Percentiles rank a stretch among this genome's conserved stretches.
phyloP scores from a whole-genome alignment of 2,888 invertebrate genomes.

The Microdon myrmicae region DNA sequence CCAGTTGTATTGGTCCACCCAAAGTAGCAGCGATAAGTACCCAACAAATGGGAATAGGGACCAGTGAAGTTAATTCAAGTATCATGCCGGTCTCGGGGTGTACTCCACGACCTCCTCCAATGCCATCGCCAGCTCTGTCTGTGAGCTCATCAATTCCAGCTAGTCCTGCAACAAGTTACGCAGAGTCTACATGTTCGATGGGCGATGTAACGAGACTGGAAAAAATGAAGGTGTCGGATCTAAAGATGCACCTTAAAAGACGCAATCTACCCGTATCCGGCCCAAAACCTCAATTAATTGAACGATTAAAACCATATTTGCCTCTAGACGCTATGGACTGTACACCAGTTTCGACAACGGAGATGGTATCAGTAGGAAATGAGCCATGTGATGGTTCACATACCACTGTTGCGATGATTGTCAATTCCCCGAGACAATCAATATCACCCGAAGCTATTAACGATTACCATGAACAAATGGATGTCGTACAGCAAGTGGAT shows the following conservation, averaged over 20 bases:
- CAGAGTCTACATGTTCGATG: slow-evolving; percentile 59
- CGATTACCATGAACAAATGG: slow-evolving; percentile 65
- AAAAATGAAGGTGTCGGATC: slow-evolving; percentile 95
- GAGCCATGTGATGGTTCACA: slow-evolving; percentile 57
- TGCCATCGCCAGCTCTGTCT: slow-evolving; percentile 70
- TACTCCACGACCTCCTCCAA: slow-evolving; percentile 64
- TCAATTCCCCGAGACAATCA: slow-evolving; percentile 58
- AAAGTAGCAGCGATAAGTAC: slow-evolving; percentile 57
- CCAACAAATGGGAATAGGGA: slow-evolving; percentile 47
- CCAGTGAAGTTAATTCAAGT: slow-evolving; percentile 52
- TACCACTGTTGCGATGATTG: slow-evolving; percentile 58
- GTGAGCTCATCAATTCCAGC: slow-evolving; percentile 66
- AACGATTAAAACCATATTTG: slow-evolving; percentile 83
- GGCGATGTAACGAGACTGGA: slow-evolving; percentile 77
- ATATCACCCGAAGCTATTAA: slow-evolving; percentile 55
- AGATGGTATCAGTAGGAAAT: slow-evolving; percentile 54
- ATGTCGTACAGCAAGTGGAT: slow-evolving; percentile 64
- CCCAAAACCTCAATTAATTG: slow-evolving; percentile 93
- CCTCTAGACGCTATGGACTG: slow-evolving; percentile 66
- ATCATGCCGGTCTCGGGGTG: slow-evolving; percentile 58
- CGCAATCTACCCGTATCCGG: slow-evolving; percentile 95
- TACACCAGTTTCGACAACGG: slow-evolving; percentile 66
- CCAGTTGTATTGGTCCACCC: slow-evolving; percentile 50
- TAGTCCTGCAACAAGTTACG: slow-evolving; percentile 64
- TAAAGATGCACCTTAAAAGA: slow-evolving; percentile 93